A percentile compares a stretch with the other conserved stretches of the same genome.
These are phyloP conservation scores for Muscicapa adusta DNA, from an alignment of 2,113 vertebrate genomes.

Conservation along the genomic window DNA sequence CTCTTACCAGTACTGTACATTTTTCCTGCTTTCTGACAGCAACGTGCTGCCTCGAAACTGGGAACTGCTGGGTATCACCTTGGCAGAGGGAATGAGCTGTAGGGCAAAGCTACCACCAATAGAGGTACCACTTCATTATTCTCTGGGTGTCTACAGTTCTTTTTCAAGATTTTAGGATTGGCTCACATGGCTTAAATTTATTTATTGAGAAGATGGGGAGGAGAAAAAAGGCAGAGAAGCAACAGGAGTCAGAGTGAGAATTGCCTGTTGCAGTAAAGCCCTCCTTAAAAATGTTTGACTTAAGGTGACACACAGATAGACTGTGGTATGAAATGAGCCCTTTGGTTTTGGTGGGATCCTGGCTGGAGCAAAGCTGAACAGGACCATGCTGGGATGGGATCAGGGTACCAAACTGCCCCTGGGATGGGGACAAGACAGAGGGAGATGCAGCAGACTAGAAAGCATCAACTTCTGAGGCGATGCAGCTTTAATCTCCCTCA, in stretches of 20 bases:
- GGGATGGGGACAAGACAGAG: neutral
- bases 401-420: neutral
- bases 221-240: neutral
- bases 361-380: neutral
- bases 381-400: neutral
- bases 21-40: neutral
- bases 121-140: neutral
- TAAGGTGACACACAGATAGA: neutral
- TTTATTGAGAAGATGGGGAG: neutral
- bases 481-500: neutral
- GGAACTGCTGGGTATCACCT: neutral
- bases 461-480: neutral
- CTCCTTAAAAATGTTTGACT: neutral
- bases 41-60: neutral
- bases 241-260: neutral
- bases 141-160: neutral
- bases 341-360: neutral
- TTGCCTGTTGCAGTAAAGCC: neutral
- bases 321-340: neutral
- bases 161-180: neutral
- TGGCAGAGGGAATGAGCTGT: neutral
- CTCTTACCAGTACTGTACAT: neutral
- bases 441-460: neutral
- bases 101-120: neutral
- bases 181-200: neutral